A percentile compares a stretch with the other conserved stretches of the same genome.
Conservation (phyloP, 2,113 vertebrate genomes). For the Amphiprion percula region DNA sequence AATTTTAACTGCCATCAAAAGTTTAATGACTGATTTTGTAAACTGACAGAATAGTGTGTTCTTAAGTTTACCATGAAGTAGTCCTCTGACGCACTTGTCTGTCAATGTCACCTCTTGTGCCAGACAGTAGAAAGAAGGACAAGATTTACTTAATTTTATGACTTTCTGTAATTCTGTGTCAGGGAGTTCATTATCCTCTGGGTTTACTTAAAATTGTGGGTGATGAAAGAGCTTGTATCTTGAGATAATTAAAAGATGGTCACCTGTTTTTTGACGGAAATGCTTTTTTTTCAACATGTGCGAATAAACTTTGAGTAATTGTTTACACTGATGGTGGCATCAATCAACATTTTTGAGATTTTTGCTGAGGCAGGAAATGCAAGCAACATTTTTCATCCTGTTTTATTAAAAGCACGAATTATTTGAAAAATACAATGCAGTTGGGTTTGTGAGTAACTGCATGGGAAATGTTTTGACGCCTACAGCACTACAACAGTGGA, state of each 20-base stretch:
- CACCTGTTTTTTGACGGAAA: not conserved
- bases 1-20: conserved; percentile 38
- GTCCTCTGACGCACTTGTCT: conserved; percentile 51
- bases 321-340: not conserved
- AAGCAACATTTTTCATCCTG: not conserved
- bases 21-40: conserved; percentile 39
- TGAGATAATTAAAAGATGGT: not conserved
- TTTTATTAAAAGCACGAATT: not conserved
- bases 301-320: not conserved
- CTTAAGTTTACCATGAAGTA: conserved; percentile 39
- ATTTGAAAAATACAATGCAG: not conserved
- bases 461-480: conserved; percentile 9
- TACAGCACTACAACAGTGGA: conserved; percentile 22
- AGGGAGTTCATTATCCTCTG: not conserved
- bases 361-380: conserved; percentile 2
- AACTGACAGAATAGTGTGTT: conserved; percentile 43
- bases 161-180: too few relatives aligned
- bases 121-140: not conserved
- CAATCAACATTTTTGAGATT: conserved; percentile 24
- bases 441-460: conserved; percentile 1
- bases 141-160: not conserved
- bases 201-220: not conserved
- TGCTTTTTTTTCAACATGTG: not conserved
- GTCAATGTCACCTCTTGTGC: conserved; percentile 45
- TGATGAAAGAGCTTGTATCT: not conserved